Conservation (phyloP, 2,888 invertebrate species). For the Callinectes sapidus region DNA sequence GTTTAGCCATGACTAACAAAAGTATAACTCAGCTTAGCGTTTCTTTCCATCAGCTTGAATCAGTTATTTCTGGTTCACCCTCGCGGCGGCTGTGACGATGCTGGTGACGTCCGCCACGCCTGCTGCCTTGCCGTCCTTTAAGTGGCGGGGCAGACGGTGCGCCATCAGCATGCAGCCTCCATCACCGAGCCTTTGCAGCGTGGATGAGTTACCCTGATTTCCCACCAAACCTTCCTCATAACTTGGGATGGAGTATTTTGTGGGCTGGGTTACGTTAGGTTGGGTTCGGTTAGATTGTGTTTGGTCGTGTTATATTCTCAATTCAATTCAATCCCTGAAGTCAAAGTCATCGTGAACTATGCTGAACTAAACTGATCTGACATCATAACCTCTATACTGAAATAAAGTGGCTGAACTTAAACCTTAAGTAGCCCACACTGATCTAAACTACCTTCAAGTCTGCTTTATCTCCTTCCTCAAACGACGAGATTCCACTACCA, state of each 20-base stretch:
- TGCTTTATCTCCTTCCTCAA: too few species aligned
- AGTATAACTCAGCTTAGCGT: not conserved
- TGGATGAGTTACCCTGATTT: not conserved
- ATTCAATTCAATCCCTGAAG: too few species aligned
- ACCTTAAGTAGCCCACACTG: too few species aligned
- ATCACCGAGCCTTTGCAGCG: not conserved
- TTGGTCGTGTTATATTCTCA: too few species aligned
- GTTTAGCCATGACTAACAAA: not conserved
- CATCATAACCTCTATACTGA: too few species aligned
- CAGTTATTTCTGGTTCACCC: conserved; percentile 14
- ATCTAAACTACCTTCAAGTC: too few species aligned
- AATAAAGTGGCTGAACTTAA: too few species aligned
- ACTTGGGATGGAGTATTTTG: not conserved
- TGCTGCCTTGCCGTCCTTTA: not conserved
- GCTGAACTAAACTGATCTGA: too few species aligned
- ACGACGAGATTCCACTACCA: too few species aligned
- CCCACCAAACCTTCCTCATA: not conserved
- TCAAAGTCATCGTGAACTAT: too few species aligned
- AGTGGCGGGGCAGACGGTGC: not conserved
- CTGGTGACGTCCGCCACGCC: not conserved
- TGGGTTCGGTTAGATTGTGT: too few species aligned
- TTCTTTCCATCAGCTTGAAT: conserved; percentile 24
- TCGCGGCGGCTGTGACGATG: not conserved
- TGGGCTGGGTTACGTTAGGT: too few species aligned
- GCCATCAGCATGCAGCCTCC: not conserved